These are phyloP conservation scores for Etheostoma spectabile DNA, from an alignment of 2,113 vertebrate species.

Conservation along the genomic window DNA sequence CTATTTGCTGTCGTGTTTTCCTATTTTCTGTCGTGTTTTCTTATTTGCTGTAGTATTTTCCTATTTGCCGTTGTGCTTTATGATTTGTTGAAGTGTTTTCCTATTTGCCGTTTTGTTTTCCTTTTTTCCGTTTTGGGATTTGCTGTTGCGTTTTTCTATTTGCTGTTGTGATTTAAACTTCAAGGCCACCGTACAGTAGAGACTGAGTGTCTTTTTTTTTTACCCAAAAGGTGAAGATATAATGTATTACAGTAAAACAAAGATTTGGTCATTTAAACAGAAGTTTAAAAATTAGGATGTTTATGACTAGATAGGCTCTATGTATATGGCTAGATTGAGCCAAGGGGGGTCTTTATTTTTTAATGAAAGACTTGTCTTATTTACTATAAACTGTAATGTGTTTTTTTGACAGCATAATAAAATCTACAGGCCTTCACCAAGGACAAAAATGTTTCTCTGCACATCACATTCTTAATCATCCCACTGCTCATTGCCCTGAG, in stretches of 20 bases:
- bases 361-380: neutral
- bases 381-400: neutral
- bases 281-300: neutral
- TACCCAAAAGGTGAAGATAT: neutral
- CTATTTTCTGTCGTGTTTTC: no score
- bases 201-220: conserved; percentile 25
- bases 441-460: conserved; percentile 35
- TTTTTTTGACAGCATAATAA: conserved; percentile 27
- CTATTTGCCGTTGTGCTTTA: no score
- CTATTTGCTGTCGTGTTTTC: no score
- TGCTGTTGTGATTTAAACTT: no score
- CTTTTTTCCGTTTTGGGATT: no score
- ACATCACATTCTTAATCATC: conserved; percentile 57
- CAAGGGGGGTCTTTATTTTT: neutral
- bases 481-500: conserved; percentile 35
- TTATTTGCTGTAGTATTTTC: no score
- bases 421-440: conserved; percentile 33
- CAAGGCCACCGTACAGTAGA: neutral
- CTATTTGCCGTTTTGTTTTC: no score
- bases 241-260: neutral
- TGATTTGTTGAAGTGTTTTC: no score
- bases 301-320: no score
- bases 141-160: no score
- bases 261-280: neutral
- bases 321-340: neutral